Base-by-base conservation (phyloP, 2,113 vertebrate genomes). In the Corythoichthys intestinalis region DNA sequence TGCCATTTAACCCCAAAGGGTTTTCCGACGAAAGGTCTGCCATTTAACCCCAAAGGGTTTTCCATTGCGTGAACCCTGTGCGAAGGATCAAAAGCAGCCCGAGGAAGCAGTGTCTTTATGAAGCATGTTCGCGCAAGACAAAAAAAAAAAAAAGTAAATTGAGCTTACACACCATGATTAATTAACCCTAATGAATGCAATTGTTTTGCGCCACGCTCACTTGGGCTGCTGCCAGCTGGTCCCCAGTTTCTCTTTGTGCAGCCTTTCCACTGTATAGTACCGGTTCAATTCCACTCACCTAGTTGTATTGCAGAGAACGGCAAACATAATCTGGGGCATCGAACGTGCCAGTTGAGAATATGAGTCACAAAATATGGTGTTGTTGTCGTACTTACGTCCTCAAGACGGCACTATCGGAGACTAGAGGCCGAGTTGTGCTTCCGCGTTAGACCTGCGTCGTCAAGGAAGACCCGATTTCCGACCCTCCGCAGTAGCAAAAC, bases 171-270 rank as follows among this genome's bases (percentile, higher is more conserved):
- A 80, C 85, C 87, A 90, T 91, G 92, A 92, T 91, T 84, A 91
- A 93, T 91, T 87, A 91, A 61, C 91, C 82, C 84, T 91, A 92
- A 92, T 91, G 90, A 91, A 91, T 85, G 88, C 89, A 85, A 89
- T 90, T 91, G 87, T 92, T 91, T 88, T 85, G 88, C 80, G 80
- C 88, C 86, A 85, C 73, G 86, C 88, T 90, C 86, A 87, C 87
- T 88, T 90, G 88, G 87, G 85, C 80, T 84, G 48, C 67, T 86
- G 90, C 90, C 92, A 93, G 92, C 92, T 91, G 88, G 90, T 86
- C 86, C 78, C 83, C 84, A 86, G 81, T 89, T 87, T 85, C 67
- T 15, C 76, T 50, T 15, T 59, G 37, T 59, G 15, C 59, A 17
- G 59, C 38, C 17, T 17, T 61, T 39, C 15, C 9, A 28, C 15